A percentile compares a stretch with the other conserved stretches of the same genome.
Conservation (phyloP, 2,113 vertebrate species). For the Pongo pygmaeus region DNA sequence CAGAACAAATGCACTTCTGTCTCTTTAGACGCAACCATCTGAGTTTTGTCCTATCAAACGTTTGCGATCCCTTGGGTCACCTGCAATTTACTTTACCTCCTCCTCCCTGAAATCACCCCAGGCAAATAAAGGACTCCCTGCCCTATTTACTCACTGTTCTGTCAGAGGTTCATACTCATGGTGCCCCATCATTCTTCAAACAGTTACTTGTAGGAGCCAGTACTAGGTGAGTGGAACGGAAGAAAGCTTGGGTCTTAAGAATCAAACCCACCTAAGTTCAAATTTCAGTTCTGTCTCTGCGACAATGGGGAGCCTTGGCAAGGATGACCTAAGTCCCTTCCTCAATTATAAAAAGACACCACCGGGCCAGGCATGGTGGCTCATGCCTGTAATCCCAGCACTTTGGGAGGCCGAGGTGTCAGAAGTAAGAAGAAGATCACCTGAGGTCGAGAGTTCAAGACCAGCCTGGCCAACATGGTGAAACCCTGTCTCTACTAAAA, state of each 20-base stretch:
- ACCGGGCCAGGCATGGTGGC: too few species aligned
- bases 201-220: slow-evolving; percentile 3
- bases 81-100: background rate
- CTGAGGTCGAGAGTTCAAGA: too few species aligned
- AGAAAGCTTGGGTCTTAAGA: background rate
- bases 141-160: background rate
- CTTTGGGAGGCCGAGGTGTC: too few species aligned
- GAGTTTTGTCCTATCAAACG: background rate
- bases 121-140: slow-evolving; percentile 12
- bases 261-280: slow-evolving; percentile 6
- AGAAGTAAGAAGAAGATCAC: too few species aligned
- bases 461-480: too few species aligned
- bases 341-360: background rate
- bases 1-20: background rate
- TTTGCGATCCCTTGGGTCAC: background rate
- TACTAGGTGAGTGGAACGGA: slow-evolving; percentile 1
- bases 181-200: slow-evolving; percentile 34
- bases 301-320: background rate
- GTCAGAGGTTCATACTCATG: background rate
- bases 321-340: background rate
- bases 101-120: slow-evolving; percentile 42
- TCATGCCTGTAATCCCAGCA: too few species aligned
- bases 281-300: background rate
- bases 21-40: slow-evolving; percentile 19
- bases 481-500: too few species aligned